A percentile compares a stretch with the other conserved stretches of the same genome.
These are phyloP conservation scores for Camelus bactrianus DNA, from an alignment of 2,113 vertebrate species.

Conservation along the genomic window DNA sequence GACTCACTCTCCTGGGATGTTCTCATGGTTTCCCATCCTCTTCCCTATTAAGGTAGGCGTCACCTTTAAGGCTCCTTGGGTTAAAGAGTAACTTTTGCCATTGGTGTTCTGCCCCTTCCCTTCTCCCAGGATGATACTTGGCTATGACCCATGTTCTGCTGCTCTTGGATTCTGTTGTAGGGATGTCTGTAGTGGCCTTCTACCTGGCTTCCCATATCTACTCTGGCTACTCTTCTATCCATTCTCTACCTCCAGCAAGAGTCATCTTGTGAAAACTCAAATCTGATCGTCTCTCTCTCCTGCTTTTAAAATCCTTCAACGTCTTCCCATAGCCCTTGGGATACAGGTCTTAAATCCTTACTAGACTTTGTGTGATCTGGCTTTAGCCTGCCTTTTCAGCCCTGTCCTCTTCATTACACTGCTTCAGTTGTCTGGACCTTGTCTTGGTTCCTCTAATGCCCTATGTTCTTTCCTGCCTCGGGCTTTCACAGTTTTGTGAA, in stretches of 20 bases:
- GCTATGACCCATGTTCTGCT: background rate
- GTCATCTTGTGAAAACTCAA: background rate
- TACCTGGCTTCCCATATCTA: background rate
- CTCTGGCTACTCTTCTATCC: background rate
- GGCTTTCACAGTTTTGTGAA: background rate
- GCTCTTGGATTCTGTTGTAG: background rate
- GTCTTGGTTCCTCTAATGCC: background rate
- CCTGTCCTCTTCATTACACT: background rate
- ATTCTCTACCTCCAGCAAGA: constrained; percentile 48
- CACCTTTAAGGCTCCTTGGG: background rate
- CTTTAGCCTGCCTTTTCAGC: background rate
- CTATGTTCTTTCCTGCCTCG: constrained; percentile 10
- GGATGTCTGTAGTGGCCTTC: background rate
- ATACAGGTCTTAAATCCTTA: background rate
- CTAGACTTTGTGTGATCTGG: background rate
- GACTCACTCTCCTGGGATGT: constrained; percentile 97
- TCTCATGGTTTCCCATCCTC: constrained; percentile 97
- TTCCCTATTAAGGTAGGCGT: constrained; percentile 95
- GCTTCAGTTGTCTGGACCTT: background rate
- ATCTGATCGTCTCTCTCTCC: background rate
- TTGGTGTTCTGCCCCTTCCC: background rate
- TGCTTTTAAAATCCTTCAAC: background rate
- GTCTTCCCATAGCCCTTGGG: background rate
- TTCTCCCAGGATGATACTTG: background rate
- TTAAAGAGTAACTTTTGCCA: background rate